phyloP scores from a whole-genome alignment of 2,888 invertebrate genomes.

The Drosophila kuntzei region DNA sequence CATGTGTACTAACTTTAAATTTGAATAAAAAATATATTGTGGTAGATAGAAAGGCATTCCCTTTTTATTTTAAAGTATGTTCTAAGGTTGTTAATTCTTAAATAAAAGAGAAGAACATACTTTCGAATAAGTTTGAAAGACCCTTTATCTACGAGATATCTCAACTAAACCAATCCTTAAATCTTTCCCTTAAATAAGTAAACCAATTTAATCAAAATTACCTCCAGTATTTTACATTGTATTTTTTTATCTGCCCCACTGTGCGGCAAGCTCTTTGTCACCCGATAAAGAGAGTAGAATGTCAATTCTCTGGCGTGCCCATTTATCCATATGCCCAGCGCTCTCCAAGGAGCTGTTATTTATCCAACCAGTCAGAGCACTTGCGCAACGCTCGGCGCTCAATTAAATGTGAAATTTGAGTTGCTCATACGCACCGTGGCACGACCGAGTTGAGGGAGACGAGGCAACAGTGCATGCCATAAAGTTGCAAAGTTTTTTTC shows the following conservation, averaged over 20 bases:
- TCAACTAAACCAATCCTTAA: too few species aligned
- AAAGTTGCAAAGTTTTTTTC: conserved; percentile 32
- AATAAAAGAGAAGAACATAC: neutral
- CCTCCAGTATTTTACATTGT: neutral
- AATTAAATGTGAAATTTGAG: conserved; percentile 61
- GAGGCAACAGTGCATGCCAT: conserved; percentile 9
- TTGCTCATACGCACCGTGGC: conserved; percentile 52
- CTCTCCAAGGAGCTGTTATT: conserved; percentile 57
- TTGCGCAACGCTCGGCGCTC: conserved; percentile 66
- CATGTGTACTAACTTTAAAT: too few species aligned
- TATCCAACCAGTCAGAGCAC: conserved; percentile 54
- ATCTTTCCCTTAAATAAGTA: too few species aligned
- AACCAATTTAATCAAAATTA: too few species aligned
- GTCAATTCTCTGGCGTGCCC: conserved; percentile 55
- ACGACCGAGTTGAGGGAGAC: neutral
- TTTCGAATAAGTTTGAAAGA: too few species aligned
- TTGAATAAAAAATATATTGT: too few species aligned
- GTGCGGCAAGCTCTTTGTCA: conserved; percentile 42
- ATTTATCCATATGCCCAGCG: conserved; percentile 56
- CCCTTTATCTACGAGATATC: too few species aligned
- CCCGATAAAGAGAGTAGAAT: conserved; percentile 61
- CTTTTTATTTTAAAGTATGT: too few species aligned
- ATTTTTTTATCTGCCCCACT: conserved; percentile 21
- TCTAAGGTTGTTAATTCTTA: too few species aligned
- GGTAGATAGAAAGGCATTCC: too few species aligned